Evolutionary conservation across 2,888 invertebrate species (phyloP).

Genomic region (Megamerina dolium): DNA sequence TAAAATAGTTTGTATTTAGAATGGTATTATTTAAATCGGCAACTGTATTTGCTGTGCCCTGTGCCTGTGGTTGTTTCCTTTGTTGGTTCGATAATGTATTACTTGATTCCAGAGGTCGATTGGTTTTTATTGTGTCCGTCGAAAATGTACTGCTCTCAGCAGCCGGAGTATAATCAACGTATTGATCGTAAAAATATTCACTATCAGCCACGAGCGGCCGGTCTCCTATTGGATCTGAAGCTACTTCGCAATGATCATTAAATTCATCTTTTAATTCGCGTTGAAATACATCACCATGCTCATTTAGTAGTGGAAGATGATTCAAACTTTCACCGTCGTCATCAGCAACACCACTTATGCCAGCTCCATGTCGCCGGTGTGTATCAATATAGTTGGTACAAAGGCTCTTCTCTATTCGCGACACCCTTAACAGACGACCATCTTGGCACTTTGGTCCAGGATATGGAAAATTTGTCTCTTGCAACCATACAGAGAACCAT

Average conservation of each 20-base stretch:
- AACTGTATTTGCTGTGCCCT: conserved; percentile 54
- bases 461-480: conserved; percentile 61
- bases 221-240: conserved; percentile 46
- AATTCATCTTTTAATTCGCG: conserved; percentile 52
- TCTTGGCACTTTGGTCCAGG: conserved; percentile 72
- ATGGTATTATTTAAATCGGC: conserved; percentile 50
- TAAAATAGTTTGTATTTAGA: conserved; percentile 47
- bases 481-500: conserved; percentile 79
- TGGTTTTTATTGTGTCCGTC: conserved; percentile 13
- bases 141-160: conserved; percentile 23
- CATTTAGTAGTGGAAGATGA: conserved; percentile 58
- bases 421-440: conserved; percentile 68
- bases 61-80: conserved; percentile 49
- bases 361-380: conserved; percentile 29
- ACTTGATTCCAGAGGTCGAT: conserved; percentile 6
- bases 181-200: conserved; percentile 79
- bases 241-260: conserved; percentile 49
- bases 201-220: conserved; percentile 68
- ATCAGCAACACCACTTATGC: conserved; percentile 8
- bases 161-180: conserved; percentile 65
- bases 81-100: conserved; percentile 42
- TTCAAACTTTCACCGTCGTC: conserved; percentile 30
- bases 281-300: conserved; percentile 65
- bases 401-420: conserved; percentile 64
- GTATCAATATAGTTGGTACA: conserved; percentile 50